Percentiles rank a stretch among this genome's conserved stretches.
Conservation (phyloP, 2,888 invertebrate genomes). For the Eudemis profundana region DNA sequence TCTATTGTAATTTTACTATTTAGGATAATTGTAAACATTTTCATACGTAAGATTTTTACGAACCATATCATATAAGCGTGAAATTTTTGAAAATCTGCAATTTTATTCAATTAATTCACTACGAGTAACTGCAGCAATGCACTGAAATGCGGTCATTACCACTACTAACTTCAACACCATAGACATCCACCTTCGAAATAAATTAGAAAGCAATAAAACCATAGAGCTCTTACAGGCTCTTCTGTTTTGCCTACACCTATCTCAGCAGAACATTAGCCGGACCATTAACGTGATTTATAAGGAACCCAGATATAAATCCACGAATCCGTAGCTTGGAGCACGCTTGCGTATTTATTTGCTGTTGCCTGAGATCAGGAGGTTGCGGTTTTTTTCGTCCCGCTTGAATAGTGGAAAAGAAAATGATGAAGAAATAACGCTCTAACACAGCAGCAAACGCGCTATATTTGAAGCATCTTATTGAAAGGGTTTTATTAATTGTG, state of each 20-base stretch:
- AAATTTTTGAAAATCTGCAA: too few species aligned
- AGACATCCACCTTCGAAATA: conserved; percentile 18
- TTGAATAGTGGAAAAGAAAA: conserved; percentile 8
- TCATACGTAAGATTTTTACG: too few species aligned
- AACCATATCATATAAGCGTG: too few species aligned
- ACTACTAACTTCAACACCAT: conserved; percentile 2
- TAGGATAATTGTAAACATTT: too few species aligned
- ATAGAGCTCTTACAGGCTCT: conserved; percentile 44
- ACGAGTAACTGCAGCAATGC: background rate
- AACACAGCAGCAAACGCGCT: background rate
- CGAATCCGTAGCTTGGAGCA: conserved; percentile 60
- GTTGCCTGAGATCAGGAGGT: conserved; percentile 48
- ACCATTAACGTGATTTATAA: conserved; percentile 77
- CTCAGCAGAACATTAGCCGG: conserved; percentile 69
- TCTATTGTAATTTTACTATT: too few species aligned
- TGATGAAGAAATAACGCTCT: background rate
- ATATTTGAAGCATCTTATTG: background rate
- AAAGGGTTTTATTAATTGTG: too few species aligned
- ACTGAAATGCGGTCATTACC: background rate
- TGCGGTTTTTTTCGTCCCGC: conserved; percentile 6
- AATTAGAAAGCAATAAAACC: conserved; percentile 44
- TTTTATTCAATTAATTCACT: background rate
- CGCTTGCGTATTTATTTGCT: conserved; percentile 66
- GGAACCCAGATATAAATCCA: conserved; percentile 69
- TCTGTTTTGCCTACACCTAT: conserved; percentile 61